Evolutionary conservation across 2,888 invertebrate genomes (phyloP).

Genomic region (Leuctra nigra): DNA sequence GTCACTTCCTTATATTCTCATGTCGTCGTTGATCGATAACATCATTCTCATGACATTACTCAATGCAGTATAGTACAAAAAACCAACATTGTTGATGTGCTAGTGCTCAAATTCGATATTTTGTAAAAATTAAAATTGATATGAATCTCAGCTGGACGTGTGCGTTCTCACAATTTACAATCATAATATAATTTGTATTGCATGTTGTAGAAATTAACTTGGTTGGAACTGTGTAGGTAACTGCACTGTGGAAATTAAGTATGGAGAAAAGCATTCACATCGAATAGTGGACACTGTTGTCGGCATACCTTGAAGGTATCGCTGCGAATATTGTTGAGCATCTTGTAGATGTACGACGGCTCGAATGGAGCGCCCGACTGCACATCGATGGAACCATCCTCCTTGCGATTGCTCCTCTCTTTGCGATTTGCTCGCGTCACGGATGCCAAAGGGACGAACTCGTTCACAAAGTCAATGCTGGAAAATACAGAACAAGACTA

Average conservation of each 20-base stretch:
- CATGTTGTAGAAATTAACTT: too few relatives aligned
- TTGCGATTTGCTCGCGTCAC: conserved; percentile 39
- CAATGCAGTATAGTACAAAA: too few relatives aligned
- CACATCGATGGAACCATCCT: conserved; percentile 42
- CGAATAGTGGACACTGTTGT: too few relatives aligned
- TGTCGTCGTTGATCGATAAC: too few relatives aligned
- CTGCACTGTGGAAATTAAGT: not conserved
- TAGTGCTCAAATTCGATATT: too few relatives aligned
- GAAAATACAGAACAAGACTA: conserved; percentile 25
- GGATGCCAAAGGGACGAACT: conserved; percentile 63
- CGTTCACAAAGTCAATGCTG: conserved; percentile 70
- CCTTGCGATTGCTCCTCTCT: conserved; percentile 31
- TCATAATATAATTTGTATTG: too few relatives aligned
- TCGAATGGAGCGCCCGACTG: conserved; percentile 75
- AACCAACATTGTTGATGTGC: too few relatives aligned
- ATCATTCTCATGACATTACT: too few relatives aligned
- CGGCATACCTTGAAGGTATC: conserved; percentile 44
- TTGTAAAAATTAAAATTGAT: too few relatives aligned
- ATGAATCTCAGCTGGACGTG: too few relatives aligned
- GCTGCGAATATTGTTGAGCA: conserved; percentile 70
- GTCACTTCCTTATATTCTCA: not conserved
- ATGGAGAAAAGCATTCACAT: not conserved
- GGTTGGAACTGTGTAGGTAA: too few relatives aligned
- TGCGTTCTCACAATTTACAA: too few relatives aligned
- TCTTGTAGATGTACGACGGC: conserved; percentile 78